phyloP scores from a whole-genome alignment of 2,797 vertebrate species.

The Bradypus variegatus region DNA sequence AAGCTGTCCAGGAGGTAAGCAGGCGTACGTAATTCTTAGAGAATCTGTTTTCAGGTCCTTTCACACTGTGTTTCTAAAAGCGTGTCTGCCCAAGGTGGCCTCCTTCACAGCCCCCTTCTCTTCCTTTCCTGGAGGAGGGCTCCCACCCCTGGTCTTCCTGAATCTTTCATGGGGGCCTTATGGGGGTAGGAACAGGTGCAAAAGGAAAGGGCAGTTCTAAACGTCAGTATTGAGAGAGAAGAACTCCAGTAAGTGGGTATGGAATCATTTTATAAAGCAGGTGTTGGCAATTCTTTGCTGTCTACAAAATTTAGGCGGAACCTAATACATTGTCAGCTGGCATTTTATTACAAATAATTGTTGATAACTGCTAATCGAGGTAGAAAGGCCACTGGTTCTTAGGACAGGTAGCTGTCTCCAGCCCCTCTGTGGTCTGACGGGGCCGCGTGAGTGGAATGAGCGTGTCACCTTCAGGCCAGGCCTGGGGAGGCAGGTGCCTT shows the following conservation, averaged over 20 bases:
- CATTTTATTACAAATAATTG: background rate
- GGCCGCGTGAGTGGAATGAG: background rate
- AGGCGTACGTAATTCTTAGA: no score
- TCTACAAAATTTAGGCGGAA: background rate
- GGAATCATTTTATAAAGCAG: background rate
- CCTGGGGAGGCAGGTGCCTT: background rate
- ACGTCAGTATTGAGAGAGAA: background rate
- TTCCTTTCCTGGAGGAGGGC: background rate
- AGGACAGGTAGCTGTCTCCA: background rate
- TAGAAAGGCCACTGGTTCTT: background rate
- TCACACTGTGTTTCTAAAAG: background rate
- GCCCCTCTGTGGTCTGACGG: background rate
- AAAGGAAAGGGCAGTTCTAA: background rate
- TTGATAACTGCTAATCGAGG: no score
- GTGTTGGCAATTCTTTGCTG: background rate
- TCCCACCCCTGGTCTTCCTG: background rate
- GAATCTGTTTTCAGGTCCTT: background rate
- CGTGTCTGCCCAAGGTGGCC: background rate
- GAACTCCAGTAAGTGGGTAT: background rate
- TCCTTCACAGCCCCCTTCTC: background rate
- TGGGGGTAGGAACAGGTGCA: background rate
- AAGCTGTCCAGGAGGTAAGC: background rate
- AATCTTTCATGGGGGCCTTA: background rate
- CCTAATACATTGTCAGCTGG: background rate
- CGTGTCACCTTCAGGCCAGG: background rate